Conservation (phyloP, 2,888 invertebrate genomes). For the Leptinotarsa juncta region DNA sequence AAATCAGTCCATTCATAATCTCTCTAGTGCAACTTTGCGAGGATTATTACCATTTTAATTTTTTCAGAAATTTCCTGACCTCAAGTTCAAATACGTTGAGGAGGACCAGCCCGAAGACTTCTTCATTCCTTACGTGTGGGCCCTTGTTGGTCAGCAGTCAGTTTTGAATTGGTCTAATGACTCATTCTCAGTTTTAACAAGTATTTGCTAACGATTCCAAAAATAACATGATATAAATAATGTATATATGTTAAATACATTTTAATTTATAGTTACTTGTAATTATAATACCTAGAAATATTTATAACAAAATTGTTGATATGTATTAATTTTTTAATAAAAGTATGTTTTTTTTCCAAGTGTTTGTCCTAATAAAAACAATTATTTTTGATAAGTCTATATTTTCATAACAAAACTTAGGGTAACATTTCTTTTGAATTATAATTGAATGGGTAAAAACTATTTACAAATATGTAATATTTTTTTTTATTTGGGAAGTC, state of each 20-base stretch:
- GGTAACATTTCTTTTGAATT: no score
- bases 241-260: conserved; percentile 16
- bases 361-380: not conserved
- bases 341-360: conserved; percentile 5
- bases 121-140: conserved; percentile 99
- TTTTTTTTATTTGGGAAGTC: no score
- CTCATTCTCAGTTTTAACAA: conserved; percentile 1
- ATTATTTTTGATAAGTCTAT: not conserved
- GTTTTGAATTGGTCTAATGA: conserved; percentile 58
- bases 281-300: conserved; percentile 12
- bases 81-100: conserved; percentile 99
- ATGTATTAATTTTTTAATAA: conserved; percentile 16
- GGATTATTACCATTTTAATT: not conserved
- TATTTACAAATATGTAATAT: no score
- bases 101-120: conserved; percentile 99
- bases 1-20: no score
- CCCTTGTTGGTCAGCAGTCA: conserved; percentile 75
- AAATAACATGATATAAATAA: conserved; percentile 1
- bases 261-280: conserved; percentile 4
- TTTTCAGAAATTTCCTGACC: conserved; percentile 94
- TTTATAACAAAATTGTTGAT: conserved; percentile 14
- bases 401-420: no score
- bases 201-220: conserved; percentile 16
- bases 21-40: not conserved
- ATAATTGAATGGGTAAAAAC: no score